Evolutionary conservation across 2,113 vertebrate genomes (phyloP).

Genomic region (Gadus chalcogrammus): DNA sequence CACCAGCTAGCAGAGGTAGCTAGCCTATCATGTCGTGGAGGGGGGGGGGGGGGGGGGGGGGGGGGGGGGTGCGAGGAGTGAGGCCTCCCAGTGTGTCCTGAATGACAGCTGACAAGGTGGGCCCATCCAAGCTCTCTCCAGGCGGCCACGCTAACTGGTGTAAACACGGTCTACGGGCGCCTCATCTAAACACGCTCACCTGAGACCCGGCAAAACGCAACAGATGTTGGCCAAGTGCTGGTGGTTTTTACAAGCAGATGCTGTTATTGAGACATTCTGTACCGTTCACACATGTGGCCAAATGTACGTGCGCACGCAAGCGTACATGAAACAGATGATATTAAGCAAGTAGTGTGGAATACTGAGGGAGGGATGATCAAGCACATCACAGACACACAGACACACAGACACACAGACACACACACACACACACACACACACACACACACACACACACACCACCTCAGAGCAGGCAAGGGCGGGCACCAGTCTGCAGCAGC

Average conservation of each 20-base stretch:
- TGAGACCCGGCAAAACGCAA: constrained; percentile 44
- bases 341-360: too few relatives aligned
- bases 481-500: constrained; percentile 42
- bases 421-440: too few relatives aligned
- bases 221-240: constrained; percentile 48
- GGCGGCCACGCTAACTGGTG: constrained; percentile 54
- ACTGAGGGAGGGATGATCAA: too few relatives aligned
- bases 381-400: too few relatives aligned
- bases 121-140: constrained; percentile 53
- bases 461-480: constrained; percentile 34
- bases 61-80: not conserved
- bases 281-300: constrained; percentile 40
- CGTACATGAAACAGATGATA: too few relatives aligned
- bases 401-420: too few relatives aligned
- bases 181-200: constrained; percentile 60
- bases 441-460: constrained; percentile 27
- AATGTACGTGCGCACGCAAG: too few relatives aligned
- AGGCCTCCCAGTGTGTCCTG: constrained; percentile 20
- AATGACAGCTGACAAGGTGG: constrained; percentile 53
- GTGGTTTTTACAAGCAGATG: constrained; percentile 52
- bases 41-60: too few relatives aligned
- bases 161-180: constrained; percentile 50
- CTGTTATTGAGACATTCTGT: constrained; percentile 67
- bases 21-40: not conserved
- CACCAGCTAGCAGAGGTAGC: not conserved